A percentile compares a stretch with the other conserved stretches of the same genome.
Conservation (phyloP, 2,797 vertebrate genomes). For the Austrolebias charrua region DNA sequence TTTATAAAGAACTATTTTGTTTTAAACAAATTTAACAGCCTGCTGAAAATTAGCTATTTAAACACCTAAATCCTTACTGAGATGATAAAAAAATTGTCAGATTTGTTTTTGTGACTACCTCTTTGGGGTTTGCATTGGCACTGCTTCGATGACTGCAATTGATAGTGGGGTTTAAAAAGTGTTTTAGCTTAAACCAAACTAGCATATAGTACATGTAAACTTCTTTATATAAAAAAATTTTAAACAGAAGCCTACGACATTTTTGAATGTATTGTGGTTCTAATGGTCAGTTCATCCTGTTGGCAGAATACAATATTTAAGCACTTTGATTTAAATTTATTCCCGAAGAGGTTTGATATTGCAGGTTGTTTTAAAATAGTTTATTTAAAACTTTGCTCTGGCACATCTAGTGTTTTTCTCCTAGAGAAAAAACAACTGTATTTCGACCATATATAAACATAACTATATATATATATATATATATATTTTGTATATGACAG, state of each 20-base stretch:
- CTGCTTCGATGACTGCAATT: slow-evolving; percentile 59
- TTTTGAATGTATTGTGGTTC: slow-evolving; percentile 76
- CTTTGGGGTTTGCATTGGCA: slow-evolving; percentile 54
- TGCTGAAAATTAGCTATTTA: slow-evolving; percentile 69
- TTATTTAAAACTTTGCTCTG: slow-evolving; percentile 54
- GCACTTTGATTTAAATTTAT: slow-evolving; percentile 73
- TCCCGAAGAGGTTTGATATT: slow-evolving; percentile 61
- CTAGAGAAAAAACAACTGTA: neutral
- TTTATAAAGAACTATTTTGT: slow-evolving; percentile 67
- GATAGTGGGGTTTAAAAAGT: slow-evolving; percentile 29
- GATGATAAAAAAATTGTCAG: slow-evolving; percentile 44
- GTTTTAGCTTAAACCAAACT: slow-evolving; percentile 54
- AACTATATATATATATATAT: slow-evolving; percentile 32
- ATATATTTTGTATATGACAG: slow-evolving; percentile 55
- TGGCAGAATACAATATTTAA: slow-evolving; percentile 63
- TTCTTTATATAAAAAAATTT: slow-evolving; percentile 21
- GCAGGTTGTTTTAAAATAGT: slow-evolving; percentile 54
- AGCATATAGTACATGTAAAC: slow-evolving; percentile 30
- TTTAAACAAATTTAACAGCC: slow-evolving; percentile 63
- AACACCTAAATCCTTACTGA: slow-evolving; percentile 45
- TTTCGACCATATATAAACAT: slow-evolving; percentile 45
- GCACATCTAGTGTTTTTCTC: slow-evolving; percentile 23
- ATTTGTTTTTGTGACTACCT: slow-evolving; percentile 68
- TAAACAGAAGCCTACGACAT: slow-evolving; percentile 52
- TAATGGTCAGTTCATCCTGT: slow-evolving; percentile 61